Evolutionary conservation across 2,797 vertebrate genomes (phyloP).

Genomic region (Sciurus carolinensis): DNA sequence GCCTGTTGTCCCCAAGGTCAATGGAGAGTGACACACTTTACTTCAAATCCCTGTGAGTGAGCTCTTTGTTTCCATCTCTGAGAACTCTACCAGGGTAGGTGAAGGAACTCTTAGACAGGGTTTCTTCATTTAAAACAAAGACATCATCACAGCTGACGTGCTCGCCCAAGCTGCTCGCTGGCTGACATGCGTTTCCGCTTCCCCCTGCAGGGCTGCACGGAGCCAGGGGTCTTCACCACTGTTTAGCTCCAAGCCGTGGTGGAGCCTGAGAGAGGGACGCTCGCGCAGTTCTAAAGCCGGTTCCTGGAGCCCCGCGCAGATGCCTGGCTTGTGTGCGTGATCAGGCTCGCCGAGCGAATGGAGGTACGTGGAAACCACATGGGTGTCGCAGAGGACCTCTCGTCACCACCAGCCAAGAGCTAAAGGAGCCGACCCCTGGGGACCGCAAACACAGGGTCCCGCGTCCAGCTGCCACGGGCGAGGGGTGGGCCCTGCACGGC

Average conservation of each 20-base stretch:
- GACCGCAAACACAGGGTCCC: not conserved
- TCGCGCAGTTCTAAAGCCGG: not conserved
- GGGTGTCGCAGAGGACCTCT: not conserved
- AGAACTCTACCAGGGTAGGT: not conserved
- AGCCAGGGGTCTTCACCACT: not conserved
- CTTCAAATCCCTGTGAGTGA: not conserved
- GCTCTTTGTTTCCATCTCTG: not conserved
- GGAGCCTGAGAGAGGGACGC: not conserved
- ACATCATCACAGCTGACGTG: not conserved
- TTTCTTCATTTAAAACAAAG: not conserved
- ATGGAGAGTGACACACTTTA: not conserved
- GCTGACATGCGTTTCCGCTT: not conserved
- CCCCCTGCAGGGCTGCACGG: not conserved
- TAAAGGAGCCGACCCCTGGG: not conserved
- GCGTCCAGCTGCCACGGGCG: not conserved
- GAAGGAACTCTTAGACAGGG: not conserved
- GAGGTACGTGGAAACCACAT: not conserved
- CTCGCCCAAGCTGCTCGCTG: not conserved
- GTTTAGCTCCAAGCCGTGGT: not conserved
- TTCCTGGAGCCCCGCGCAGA: not conserved
- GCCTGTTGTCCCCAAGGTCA: not conserved
- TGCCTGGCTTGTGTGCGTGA: not conserved
- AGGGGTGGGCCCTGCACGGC: not conserved
- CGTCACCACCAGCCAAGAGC: not conserved
- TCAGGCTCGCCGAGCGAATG: not conserved